These are phyloP conservation scores for Hypomecis punctinalis DNA, from an alignment of 2,888 invertebrate genomes.

Conservation along the genomic window DNA sequence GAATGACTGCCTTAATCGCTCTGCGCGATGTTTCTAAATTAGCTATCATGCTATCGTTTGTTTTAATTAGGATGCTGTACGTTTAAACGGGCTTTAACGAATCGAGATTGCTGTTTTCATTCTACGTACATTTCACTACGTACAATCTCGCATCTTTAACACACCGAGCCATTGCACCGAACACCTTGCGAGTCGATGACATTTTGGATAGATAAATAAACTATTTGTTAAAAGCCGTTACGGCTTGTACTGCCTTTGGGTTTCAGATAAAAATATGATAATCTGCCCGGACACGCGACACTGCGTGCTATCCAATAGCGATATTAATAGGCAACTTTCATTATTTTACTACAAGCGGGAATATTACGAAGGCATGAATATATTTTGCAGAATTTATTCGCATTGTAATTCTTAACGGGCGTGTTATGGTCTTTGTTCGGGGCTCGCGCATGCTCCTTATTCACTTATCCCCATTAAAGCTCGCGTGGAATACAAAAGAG, in stretches of 20 bases:
- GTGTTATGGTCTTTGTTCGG: constrained; percentile 33
- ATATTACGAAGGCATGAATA: constrained; percentile 23
- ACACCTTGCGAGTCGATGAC: constrained; percentile 29
- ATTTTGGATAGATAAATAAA: constrained; percentile 19
- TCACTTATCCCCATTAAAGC: constrained; percentile 58
- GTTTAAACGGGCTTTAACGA: constrained; percentile 27
- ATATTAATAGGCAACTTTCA: constrained; percentile 27
- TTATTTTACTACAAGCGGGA: constrained; percentile 20
- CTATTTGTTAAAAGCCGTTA: constrained; percentile 23
- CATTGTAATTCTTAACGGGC: constrained; percentile 35
- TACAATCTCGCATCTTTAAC: constrained; percentile 15
- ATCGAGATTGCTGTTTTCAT: constrained; percentile 17
- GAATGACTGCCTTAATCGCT: constrained; percentile 70
- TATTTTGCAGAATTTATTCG: constrained; percentile 30
- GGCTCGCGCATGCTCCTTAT: constrained; percentile 32
- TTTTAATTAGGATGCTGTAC: constrained; percentile 42
- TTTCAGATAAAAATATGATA: constrained; percentile 29
- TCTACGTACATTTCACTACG: constrained; percentile 8
- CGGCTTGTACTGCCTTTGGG: constrained; percentile 19
- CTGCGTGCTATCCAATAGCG: constrained; percentile 24
- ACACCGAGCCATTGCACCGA: constrained; percentile 3
- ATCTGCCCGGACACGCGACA: constrained; percentile 27
- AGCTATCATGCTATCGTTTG: constrained; percentile 49
- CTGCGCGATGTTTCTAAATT: constrained; percentile 68
- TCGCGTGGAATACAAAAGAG: constrained; percentile 71